Conservation (phyloP, 30 jellyfish, hydroid and myxozoan species). For the Pelagia noctiluca region DNA sequence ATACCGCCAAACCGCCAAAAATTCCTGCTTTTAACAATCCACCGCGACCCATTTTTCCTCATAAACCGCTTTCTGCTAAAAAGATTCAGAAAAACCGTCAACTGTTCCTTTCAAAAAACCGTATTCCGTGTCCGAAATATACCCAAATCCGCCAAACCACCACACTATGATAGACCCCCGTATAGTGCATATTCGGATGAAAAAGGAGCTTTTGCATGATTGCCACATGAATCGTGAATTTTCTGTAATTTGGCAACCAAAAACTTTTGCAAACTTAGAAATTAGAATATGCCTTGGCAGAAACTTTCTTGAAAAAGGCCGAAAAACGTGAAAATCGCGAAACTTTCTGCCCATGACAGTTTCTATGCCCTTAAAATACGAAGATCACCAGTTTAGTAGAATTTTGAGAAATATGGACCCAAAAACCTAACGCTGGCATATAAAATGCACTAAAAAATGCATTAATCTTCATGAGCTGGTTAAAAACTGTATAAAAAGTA, state of each 20-base stretch:
- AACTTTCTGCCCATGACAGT: not conserved
- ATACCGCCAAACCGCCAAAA: too few species aligned
- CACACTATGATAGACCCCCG: too few species aligned
- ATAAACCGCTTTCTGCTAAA: too few species aligned
- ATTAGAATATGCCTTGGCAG: not conserved
- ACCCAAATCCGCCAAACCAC: too few species aligned
- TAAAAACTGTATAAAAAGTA: not conserved
- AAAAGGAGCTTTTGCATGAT: slow-evolving; percentile 3
- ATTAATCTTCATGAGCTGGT: not conserved
- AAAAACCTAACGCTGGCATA: not conserved
- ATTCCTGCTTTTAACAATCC: too few species aligned
- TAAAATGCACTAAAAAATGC: not conserved
- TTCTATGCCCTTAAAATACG: not conserved
- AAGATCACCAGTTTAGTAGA: not conserved
- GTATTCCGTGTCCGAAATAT: too few species aligned
- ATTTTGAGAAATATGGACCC: not conserved
- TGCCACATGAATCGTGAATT: not conserved
- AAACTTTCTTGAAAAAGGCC: not conserved
- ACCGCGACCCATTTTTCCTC: too few species aligned
- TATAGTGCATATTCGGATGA: slow-evolving; percentile 1
- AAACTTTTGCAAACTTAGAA: not conserved
- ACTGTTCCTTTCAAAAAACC: too few species aligned
- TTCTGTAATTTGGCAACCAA: not conserved
- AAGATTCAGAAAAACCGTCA: too few species aligned
- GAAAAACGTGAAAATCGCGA: not conserved